Conservation (phyloP, 1,140 invertebrate genomes). For the Drosophila ohnishii region DNA sequence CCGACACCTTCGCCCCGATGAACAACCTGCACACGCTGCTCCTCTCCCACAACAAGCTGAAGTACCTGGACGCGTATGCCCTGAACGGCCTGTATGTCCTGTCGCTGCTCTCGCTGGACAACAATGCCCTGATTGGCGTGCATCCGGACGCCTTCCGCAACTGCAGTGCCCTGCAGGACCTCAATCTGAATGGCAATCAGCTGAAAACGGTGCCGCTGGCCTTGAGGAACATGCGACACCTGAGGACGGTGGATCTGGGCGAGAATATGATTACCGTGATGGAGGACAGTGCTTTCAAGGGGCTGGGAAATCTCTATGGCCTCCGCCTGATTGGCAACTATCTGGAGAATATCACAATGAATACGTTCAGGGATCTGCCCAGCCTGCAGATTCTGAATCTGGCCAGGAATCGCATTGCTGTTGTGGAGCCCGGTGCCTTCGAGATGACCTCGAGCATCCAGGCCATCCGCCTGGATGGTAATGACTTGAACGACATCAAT, state of each 20-base stretch:
- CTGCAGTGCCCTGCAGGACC: slow-evolving; percentile 92
- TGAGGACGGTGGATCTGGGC: slow-evolving; percentile 92
- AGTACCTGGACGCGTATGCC: slow-evolving; percentile 89
- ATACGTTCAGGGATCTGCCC: slow-evolving; percentile 91
- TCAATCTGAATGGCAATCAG: slow-evolving; percentile 93
- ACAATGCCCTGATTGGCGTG: slow-evolving; percentile 90
- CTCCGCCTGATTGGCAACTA: slow-evolving; percentile 94
- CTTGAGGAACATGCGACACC: slow-evolving; percentile 87
- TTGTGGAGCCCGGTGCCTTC: slow-evolving; percentile 92
- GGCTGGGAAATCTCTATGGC: slow-evolving; percentile 91
- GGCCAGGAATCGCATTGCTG: slow-evolving; percentile 91
- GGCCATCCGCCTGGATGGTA: slow-evolving; percentile 93
- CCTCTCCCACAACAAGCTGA: slow-evolving; percentile 91
- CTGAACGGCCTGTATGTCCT: slow-evolving; percentile 91
- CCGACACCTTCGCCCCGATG: slow-evolving; percentile 91
- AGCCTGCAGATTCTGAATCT: slow-evolving; percentile 94
- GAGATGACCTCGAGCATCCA: slow-evolving; percentile 90
- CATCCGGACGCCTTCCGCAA: slow-evolving; percentile 92
- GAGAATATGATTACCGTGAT: slow-evolving; percentile 91
- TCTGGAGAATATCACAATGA: slow-evolving; percentile 92
- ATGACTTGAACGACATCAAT: slow-evolving; percentile 92
- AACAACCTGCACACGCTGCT: slow-evolving; percentile 92
- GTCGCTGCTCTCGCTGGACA: slow-evolving; percentile 90
- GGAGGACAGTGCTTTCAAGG: slow-evolving; percentile 91
- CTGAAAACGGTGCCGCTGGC: slow-evolving; percentile 91